Conservation (phyloP, 2,888 invertebrate genomes). For the Nymphalis c-album region DNA sequence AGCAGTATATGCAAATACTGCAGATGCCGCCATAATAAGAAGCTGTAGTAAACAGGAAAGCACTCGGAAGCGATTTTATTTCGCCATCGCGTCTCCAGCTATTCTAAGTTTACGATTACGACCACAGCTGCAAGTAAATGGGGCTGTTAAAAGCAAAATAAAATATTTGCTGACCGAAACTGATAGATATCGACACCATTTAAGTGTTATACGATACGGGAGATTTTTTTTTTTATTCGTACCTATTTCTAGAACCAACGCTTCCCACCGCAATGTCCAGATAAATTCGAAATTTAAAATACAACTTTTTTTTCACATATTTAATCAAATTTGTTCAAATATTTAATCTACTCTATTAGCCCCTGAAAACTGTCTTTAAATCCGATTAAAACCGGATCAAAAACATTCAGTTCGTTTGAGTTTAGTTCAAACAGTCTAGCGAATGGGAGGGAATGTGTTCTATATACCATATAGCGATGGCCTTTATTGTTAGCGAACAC, state of each 20-base stretch:
- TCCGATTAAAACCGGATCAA: background rate
- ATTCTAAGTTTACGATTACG: slow-evolving; percentile 38
- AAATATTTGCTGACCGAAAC: slow-evolving; percentile 35
- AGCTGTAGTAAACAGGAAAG: slow-evolving; percentile 29
- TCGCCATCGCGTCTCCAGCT: slow-evolving; percentile 30
- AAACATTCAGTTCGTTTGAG: background rate
- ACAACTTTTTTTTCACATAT: too few relatives aligned
- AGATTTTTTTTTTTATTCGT: too few relatives aligned
- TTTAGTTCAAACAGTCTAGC: background rate
- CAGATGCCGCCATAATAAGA: slow-evolving; percentile 30
- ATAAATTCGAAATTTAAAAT: too few relatives aligned
- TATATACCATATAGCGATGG: slow-evolving; percentile 2
- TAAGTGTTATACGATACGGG: slow-evolving; percentile 4
- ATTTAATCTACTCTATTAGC: too few relatives aligned
- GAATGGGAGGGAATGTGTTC: background rate
- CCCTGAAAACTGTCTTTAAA: background rate
- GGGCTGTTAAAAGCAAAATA: slow-evolving; percentile 38
- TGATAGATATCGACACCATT: slow-evolving; percentile 20
- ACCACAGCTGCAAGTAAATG: slow-evolving; percentile 38
- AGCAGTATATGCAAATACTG: slow-evolving; percentile 32
- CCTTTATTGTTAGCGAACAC: slow-evolving; percentile 8
- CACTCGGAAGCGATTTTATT: slow-evolving; percentile 36
- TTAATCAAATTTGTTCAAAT: too few relatives aligned
- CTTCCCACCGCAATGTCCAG: too few relatives aligned
- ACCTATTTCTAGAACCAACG: too few relatives aligned